These are phyloP conservation scores for Heterodera filipjevi DNA, from an alignment of 2,888 invertebrate genomes.

Conservation along the genomic window DNA sequence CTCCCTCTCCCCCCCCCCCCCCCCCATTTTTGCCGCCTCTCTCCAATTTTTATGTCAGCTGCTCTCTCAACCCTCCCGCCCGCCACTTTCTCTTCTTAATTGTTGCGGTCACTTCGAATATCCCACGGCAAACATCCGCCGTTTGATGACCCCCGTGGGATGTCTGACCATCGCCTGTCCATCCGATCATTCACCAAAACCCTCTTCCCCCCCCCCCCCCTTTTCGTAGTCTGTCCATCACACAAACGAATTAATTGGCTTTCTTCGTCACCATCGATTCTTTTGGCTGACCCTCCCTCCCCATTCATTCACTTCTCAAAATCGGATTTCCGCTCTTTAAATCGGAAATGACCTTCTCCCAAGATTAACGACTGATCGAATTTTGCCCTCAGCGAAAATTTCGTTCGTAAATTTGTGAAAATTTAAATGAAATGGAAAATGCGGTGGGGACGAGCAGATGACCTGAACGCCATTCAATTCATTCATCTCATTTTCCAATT, in stretches of 20 bases:
- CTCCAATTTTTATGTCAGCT: neutral
- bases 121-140: constrained; percentile 11
- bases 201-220: neutral
- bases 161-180: neutral
- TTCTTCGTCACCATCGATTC: neutral
- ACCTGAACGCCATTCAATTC: neutral
- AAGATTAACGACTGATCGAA: neutral
- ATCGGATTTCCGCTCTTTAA: neutral
- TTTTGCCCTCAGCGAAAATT: neutral
- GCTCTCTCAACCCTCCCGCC: neutral
- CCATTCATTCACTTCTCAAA: neutral
- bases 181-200: neutral
- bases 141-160: neutral
- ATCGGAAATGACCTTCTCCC: neutral
- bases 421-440: neutral
- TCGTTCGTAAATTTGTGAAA: neutral
- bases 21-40: too few relatives aligned
- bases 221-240: neutral
- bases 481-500: too few relatives aligned
- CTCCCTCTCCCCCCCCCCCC: too few relatives aligned
- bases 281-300: neutral
- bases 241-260: constrained; percentile 15
- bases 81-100: neutral
- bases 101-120: constrained; percentile 15
- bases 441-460: neutral